Evolutionary conservation across 2,888 invertebrate species (phyloP).

Genomic region (Thalpophila matura): DNA sequence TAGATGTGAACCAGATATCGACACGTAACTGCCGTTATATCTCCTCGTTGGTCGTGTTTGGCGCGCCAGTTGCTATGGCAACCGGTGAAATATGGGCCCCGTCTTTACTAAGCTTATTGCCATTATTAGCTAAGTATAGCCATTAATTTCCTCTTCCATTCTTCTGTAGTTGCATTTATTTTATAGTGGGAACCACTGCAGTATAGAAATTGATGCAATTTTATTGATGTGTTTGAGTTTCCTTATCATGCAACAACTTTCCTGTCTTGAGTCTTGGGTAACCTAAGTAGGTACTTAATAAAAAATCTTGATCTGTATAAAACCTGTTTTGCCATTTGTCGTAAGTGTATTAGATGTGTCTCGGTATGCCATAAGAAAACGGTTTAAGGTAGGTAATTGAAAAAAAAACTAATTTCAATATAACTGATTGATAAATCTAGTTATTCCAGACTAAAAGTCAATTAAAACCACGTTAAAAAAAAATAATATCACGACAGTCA

Average conservation of each 20-base stretch:
- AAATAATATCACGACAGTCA: constrained; percentile 18
- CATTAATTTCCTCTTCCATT: constrained; percentile 79
- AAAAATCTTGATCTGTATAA: constrained; percentile 35
- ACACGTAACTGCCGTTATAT: constrained; percentile 62
- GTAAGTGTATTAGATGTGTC: constrained; percentile 40
- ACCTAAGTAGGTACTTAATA: constrained; percentile 38
- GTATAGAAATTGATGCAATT: constrained; percentile 56
- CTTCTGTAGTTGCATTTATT: constrained; percentile 63
- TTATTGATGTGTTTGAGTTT: constrained; percentile 57
- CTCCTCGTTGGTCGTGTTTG: constrained; percentile 79
- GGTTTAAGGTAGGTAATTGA: not conserved
- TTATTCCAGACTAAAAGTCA: constrained; percentile 11
- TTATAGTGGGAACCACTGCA: constrained; percentile 55
- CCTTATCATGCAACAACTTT: constrained; percentile 52
- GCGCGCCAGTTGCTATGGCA: constrained; percentile 80
- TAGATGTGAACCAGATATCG: constrained; percentile 52
- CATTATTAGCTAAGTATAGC: constrained; percentile 85
- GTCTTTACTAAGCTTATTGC: constrained; percentile 83
- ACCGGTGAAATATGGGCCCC: constrained; percentile 86
- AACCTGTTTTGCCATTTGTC: constrained; percentile 51
- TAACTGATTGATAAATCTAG: constrained; percentile 4
- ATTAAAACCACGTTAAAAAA: constrained; percentile 29
- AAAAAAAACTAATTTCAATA: constrained; percentile 7
- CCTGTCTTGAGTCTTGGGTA: constrained; percentile 39
- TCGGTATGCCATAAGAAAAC: constrained; percentile 27